A percentile compares a stretch with the other conserved stretches of the same genome.
phyloP scores from a whole-genome alignment of 2,888 invertebrate genomes.

The Cryptocephalus moraei region DNA sequence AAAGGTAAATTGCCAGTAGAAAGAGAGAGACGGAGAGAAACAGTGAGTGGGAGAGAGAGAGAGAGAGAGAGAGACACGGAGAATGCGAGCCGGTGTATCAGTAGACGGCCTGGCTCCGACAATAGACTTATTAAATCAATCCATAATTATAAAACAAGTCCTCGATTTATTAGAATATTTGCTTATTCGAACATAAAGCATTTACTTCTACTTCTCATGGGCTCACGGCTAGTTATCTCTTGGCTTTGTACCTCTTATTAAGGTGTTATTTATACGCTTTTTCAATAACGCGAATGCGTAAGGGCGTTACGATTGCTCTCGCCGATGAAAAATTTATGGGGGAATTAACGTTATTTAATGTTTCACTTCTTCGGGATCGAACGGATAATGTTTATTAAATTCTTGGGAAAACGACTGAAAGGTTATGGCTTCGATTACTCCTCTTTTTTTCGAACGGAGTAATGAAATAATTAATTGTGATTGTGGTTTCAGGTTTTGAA shows the following conservation, averaged over 20 bases:
- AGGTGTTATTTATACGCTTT: conserved; percentile 15
- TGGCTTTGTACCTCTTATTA: conserved; percentile 17
- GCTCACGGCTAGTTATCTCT: conserved; percentile 14
- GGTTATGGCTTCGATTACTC: no score
- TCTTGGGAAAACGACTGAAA: no score
- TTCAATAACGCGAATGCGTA: conserved; percentile 11
- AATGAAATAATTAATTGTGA: no score
- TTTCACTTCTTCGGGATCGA: no score
- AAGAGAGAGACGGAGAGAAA: no score
- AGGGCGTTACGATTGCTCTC: conserved; percentile 8
- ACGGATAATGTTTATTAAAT: no score
- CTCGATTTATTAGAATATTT: conserved; percentile 32
- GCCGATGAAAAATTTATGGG: conserved; percentile 7
- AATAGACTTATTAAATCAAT: conserved; percentile 35
- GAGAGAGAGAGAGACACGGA: no score
- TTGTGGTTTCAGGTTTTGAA: no score
- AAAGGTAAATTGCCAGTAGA: no score
- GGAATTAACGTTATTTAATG: not conserved
- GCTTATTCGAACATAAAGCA: conserved; percentile 23
- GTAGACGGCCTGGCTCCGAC: conserved; percentile 36
- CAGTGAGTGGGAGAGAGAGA: no score
- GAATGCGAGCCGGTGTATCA: conserved; percentile 10
- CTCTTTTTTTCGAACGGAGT: no score
- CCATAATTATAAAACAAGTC: conserved; percentile 30
- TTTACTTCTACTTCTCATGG: conserved; percentile 10